Evolutionary conservation across 1,140 invertebrate species (phyloP).

Genomic region (Myzus persicae): DNA sequence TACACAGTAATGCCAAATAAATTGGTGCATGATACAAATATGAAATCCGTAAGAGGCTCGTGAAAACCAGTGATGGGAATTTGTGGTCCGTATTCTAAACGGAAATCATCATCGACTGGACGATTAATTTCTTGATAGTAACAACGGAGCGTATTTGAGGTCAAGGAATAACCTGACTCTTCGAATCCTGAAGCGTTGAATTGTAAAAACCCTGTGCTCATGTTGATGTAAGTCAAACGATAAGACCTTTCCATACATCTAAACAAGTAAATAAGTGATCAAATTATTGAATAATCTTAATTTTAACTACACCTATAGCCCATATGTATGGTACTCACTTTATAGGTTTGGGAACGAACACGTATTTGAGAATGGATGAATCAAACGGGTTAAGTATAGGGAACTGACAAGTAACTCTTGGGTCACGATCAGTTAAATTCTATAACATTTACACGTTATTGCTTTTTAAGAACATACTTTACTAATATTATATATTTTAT

Average conservation of each 20-base stretch:
- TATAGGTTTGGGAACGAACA: constrained; percentile 60
- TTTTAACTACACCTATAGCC: background rate
- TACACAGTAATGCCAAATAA: constrained; percentile 59
- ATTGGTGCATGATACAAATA: constrained; percentile 59
- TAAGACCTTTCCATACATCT: constrained; percentile 60
- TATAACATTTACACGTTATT: constrained; percentile 36
- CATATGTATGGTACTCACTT: constrained; percentile 54
- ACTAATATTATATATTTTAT: too few species aligned
- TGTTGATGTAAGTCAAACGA: constrained; percentile 60
- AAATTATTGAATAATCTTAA: background rate
- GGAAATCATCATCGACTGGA: constrained; percentile 59
- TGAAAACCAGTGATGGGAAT: constrained; percentile 52
- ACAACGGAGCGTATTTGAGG: constrained; percentile 55
- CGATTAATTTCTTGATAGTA: constrained; percentile 61
- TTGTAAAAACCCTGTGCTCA: constrained; percentile 59
- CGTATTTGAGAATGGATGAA: constrained; percentile 59
- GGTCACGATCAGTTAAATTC: constrained; percentile 59
- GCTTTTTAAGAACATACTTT: background rate
- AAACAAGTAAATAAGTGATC: background rate
- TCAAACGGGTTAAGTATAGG: constrained; percentile 62
- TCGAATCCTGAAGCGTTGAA: constrained; percentile 60
- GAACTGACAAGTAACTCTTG: constrained; percentile 60
- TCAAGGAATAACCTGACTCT: constrained; percentile 59
- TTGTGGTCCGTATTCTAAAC: constrained; percentile 52
- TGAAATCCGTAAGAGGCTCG: constrained; percentile 59